Base-by-base conservation (phyloP, 2,113 vertebrate genomes). In the Gracilinanus agilis region DNA sequence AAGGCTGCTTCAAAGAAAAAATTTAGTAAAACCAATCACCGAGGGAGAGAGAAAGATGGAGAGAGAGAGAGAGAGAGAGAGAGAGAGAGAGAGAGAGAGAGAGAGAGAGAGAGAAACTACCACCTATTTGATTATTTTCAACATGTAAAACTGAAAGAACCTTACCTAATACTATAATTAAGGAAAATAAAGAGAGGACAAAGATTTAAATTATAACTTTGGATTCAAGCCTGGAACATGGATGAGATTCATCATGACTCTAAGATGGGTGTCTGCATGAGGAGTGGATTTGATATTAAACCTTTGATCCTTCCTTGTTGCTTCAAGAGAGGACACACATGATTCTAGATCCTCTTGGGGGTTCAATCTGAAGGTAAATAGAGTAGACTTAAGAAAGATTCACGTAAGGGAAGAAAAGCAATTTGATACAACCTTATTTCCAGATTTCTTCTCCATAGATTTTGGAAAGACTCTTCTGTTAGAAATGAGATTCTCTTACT, bases 1-100 rank as follows among this genome's bases (percentile, higher is more conserved):
- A 75, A 93, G 53, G 93, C 9, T 5, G 88, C 44, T 96, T 24
- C 12, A 55, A n/a, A 54, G 44, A 55, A 55, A 56, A 89, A 91
- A n/a, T n/a, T 75, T 34, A 75, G n/a, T 21, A 90, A 55, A 29
- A 2, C 19, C 0, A 61, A 40, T 55, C n/a, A 55, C 5, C 10
- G 19, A 1, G 23, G 27, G 0, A n/a, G 49, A 92, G 93, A 90
- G 9, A 11, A 53, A 91, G 44, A 93, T 54, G 53, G 16, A 19
- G 21, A 19, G 13, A 19, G 55, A 55, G 23, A 19, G 16, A 56
- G 24, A 56, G 23, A 24, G 3, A n/a, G 11, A 34, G 10, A 61
- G 58, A 61, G 25, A 61, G 10, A 61, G 10, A 34, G 27, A 34
- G 27, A 67, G 10, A 67, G 27, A 67, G 58, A 67, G 27, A 67